phyloP scores from a whole-genome alignment of 37 sponge, comb jelly and placozoan species.

The Oscarella lobularis region DNA sequence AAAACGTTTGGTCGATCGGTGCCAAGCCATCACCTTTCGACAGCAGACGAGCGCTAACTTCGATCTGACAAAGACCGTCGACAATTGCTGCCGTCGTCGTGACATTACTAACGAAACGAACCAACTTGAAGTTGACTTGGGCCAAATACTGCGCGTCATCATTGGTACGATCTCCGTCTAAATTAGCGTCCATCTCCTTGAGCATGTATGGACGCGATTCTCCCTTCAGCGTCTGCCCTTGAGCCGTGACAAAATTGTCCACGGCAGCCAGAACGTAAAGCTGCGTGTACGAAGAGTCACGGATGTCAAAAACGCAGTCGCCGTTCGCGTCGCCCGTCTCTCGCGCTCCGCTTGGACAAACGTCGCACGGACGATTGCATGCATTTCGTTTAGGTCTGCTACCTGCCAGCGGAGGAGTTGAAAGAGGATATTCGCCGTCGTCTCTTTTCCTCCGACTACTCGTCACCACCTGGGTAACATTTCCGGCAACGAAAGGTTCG shows the following conservation, averaged over 20 bases:
- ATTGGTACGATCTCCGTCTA: background rate
- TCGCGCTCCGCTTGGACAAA: background rate
- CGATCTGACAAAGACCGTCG: slow-evolving; percentile 10
- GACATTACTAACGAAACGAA: slow-evolving; percentile 15
- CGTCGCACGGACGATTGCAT: slow-evolving; percentile 16
- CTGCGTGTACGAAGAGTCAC: slow-evolving; percentile 34
- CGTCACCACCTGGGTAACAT: slow-evolving; percentile 9
- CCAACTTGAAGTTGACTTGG: slow-evolving; percentile 14
- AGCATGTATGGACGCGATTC: background rate
- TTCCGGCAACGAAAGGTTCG: slow-evolving; percentile 35
- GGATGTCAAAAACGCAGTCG: slow-evolving; percentile 41
- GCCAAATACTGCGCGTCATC: slow-evolving; percentile 6
- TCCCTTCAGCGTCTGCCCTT: background rate
- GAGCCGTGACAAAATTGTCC: slow-evolving; percentile 22
- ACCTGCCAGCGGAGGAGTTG: background rate
- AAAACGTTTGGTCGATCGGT: slow-evolving; percentile 1
- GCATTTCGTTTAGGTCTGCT: background rate
- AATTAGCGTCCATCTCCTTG: background rate
- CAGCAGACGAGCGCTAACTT: slow-evolving; percentile 15
- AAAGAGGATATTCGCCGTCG: background rate
- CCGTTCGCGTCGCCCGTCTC: slow-evolving; percentile 59
- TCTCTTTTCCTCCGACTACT: background rate
- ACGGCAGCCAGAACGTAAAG: slow-evolving; percentile 21
- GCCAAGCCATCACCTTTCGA: slow-evolving; percentile 8
- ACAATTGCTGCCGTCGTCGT: slow-evolving; percentile 5